phyloP scores from a whole-genome alignment of 1,140 invertebrate species.

The Lamellibrachia luymesi region DNA sequence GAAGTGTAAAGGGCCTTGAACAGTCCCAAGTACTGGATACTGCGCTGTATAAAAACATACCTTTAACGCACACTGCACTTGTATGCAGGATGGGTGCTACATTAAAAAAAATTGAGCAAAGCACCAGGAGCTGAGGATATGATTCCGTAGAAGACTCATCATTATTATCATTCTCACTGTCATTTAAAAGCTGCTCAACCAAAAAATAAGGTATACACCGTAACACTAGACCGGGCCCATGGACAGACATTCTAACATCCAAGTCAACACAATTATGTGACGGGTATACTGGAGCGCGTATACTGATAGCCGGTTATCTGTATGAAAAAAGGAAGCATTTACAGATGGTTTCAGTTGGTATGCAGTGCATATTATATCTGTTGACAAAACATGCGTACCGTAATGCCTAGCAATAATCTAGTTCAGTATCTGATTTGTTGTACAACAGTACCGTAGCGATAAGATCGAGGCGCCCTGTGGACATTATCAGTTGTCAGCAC shows the following conservation, averaged over 20 bases:
- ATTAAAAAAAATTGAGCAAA: no score
- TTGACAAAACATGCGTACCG: not conserved
- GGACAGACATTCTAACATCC: not conserved
- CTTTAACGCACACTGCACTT: no score
- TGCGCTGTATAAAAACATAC: no score
- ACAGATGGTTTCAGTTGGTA: not conserved
- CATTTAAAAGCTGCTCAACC: not conserved
- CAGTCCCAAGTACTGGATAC: no score
- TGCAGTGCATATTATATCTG: not conserved
- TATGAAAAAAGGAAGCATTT: not conserved
- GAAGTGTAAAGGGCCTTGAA: no score
- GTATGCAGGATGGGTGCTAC: no score
- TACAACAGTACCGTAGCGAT: not conserved
- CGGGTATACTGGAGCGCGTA: not conserved
- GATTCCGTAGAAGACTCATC: no score
- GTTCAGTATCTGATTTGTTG: not conserved
- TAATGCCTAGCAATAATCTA: not conserved
- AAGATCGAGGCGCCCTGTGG: not conserved
- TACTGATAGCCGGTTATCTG: not conserved
- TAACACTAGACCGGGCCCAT: not conserved
- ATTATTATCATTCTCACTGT: not conserved
- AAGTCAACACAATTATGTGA: not conserved
- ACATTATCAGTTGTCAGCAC: not conserved
- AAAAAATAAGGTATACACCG: not conserved
- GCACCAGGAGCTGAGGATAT: no score